Conservation (phyloP, 2,113 vertebrate genomes). For the Eulemur macaco region DNA sequence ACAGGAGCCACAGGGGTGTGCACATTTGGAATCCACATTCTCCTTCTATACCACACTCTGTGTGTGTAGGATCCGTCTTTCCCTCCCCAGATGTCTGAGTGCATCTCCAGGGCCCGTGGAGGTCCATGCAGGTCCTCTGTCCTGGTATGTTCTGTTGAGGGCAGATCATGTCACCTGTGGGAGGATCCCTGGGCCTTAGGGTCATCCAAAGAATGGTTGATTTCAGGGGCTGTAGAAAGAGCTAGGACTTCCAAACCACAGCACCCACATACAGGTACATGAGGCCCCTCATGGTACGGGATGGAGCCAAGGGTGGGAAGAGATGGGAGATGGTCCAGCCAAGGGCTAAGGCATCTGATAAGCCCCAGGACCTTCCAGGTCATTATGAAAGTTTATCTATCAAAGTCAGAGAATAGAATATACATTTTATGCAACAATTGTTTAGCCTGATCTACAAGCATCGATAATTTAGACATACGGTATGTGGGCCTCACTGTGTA, state of each 20-base stretch:
- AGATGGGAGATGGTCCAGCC: neutral
- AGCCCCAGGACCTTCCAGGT: neutral
- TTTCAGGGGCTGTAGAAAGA: neutral
- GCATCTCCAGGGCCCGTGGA: neutral
- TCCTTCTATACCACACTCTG: neutral
- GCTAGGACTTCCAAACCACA: neutral
- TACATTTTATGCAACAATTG: neutral
- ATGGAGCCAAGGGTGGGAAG: too few species aligned
- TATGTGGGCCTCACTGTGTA: rapidly evolving
- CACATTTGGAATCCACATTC: neutral
- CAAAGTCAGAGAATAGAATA: neutral
- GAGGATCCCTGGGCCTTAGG: neutral
- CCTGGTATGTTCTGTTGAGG: neutral
- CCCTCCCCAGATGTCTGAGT: neutral
- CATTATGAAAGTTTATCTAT: neutral
- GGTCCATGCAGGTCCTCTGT: neutral
- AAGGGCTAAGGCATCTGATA: too few species aligned
- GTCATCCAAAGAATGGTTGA: neutral
- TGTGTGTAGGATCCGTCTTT: neutral
- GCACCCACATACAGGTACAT: neutral
- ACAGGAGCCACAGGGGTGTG: neutral
- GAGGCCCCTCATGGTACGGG: neutral
- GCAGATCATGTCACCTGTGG: neutral
- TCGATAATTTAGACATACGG: neutral
- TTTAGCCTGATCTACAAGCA: neutral